phyloP scores from a whole-genome alignment of 2,797 vertebrate species.

The Epinephelus coioides region DNA sequence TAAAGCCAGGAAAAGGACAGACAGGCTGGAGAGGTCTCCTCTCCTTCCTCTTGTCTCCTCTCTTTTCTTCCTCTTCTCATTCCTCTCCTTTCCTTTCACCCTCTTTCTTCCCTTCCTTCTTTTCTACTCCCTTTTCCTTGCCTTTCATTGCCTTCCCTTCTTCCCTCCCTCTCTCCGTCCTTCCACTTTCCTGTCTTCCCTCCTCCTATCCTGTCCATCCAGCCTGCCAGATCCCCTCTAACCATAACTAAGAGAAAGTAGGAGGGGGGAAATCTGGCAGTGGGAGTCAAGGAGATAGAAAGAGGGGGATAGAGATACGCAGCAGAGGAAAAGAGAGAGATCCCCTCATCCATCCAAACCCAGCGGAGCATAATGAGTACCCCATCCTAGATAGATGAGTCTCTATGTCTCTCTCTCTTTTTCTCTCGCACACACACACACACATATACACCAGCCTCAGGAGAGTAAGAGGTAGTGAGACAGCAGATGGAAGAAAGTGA shows the following conservation, averaged over 20 bases:
- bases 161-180: background rate
- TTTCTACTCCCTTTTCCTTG: background rate
- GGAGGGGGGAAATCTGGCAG: conserved; percentile 6
- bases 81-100: too few relatives aligned
- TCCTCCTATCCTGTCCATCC: background rate
- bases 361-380: conserved; percentile 58
- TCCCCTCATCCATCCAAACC: conserved; percentile 56
- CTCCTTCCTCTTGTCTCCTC: background rate
- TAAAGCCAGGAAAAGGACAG: conserved; percentile 28
- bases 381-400: conserved; percentile 54
- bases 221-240: background rate
- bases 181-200: background rate
- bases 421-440: background rate
- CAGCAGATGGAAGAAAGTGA: conserved; percentile 55
- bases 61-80: background rate
- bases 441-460: conserved; percentile 16
- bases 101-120: background rate
- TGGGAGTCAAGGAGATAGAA: conserved; percentile 11
- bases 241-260: conserved; percentile 20
- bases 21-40: background rate
- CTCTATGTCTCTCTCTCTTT: background rate
- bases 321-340: conserved; percentile 29
- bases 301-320: background rate
- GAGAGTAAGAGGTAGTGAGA: conserved; percentile 42
- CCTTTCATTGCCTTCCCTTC: background rate